Evolutionary conservation across 1,140 invertebrate genomes (phyloP), one percentile per base, ranked within the genome.

Genomic region (Bombus consobrinus): DNA sequence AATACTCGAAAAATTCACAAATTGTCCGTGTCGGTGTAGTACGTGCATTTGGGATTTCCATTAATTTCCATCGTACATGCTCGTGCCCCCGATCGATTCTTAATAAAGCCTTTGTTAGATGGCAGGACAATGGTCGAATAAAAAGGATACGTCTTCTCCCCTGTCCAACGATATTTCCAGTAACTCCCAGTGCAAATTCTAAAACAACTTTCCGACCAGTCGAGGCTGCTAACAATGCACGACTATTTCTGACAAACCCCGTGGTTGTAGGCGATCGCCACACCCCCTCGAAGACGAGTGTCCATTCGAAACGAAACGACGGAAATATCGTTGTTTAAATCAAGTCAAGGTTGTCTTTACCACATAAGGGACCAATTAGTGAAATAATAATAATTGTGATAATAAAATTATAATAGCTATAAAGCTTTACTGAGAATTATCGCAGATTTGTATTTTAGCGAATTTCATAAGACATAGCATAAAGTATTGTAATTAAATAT

Each of bases 31-130:
- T 53, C 18, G 5, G 5, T 53, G 47, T 53, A 37, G 1, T 25
- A n/a, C 13, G 15, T n/a, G 39, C 15, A n/a, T 4, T n/a, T 9
- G 25, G 32, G 32, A 53, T 75, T 62, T 76, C 39, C 41, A 76
- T 76, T 76, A 77, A 83, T 83, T 76, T 47, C 4, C 28, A 41
- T 32, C 9, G 15, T 15, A 22, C 18, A 9, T 53, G 18, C 10
- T 34, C 41, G n/a, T 12, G 22, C 1, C 3, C 12, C 15, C 59
- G 41, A 83, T 83, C 32, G 81, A 68, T 77, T 53, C 32, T 10
- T 83, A 76, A 77, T 37, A 43, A 83, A 83, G 81, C 73, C 41
- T 77, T 83, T 77, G 81, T 74, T 66, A 53, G 41, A 28, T 3
- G 4, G 4, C 18, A 5, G 43, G 34, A 76, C 39, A 62, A 72